These are phyloP conservation scores for Leptinotarsa defecta DNA, from an alignment of 1,140 invertebrate genomes.

Conservation along the genomic window DNA sequence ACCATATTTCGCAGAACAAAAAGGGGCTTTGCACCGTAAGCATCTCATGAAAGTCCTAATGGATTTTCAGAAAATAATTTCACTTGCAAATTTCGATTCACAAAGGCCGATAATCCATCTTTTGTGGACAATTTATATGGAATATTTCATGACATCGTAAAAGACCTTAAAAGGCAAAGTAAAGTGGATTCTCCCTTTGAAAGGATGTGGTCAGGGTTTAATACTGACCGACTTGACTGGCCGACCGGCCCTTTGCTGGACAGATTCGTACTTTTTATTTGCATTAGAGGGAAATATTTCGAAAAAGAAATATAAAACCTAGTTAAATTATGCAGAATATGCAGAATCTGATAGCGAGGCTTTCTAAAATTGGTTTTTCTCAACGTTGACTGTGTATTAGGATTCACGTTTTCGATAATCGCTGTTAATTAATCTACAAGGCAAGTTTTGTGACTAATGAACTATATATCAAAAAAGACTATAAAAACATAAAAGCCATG, in stretches of 20 bases:
- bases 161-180: slow-evolving; percentile 11
- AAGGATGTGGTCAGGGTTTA: slow-evolving; percentile 10
- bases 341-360: too few relatives aligned
- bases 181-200: slow-evolving; percentile 19
- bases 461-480: too few relatives aligned
- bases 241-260: neutral
- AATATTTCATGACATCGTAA: slow-evolving; percentile 16
- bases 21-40: neutral
- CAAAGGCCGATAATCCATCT: slow-evolving; percentile 28
- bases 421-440: too few relatives aligned
- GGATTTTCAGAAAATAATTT: slow-evolving; percentile 17
- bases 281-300: neutral
- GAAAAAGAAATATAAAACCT: neutral
- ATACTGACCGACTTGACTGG: neutral
- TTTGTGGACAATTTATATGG: slow-evolving; percentile 28
- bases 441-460: too few relatives aligned
- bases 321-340: too few relatives aligned
- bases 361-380: too few relatives aligned
- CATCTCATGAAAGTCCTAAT: neutral
- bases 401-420: too few relatives aligned
- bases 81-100: slow-evolving; percentile 26
- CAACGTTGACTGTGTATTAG: too few relatives aligned
- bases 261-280: slow-evolving; percentile 6
- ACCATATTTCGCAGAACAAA: neutral
- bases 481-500: too few relatives aligned